Evolutionary conservation across 1,140 invertebrate genomes (phyloP).

Genomic region (Schlechtendalia chinensis): DNA sequence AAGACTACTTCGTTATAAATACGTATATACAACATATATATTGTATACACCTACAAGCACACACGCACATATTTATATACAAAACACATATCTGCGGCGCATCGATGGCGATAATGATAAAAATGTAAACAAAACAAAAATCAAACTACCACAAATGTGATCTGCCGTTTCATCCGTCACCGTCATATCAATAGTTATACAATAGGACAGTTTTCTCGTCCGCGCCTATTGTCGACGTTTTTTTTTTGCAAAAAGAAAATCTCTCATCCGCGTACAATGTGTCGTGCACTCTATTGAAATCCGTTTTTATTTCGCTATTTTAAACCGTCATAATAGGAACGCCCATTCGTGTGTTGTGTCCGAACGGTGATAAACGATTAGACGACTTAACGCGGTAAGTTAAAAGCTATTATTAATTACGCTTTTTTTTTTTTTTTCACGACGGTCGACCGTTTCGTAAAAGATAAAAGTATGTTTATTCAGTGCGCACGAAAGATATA

Average conservation of each 20-base stretch:
- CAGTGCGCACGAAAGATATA: neutral
- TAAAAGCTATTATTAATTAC: neutral
- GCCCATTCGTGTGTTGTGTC: neutral
- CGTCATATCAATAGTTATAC: slow-evolving; percentile 9
- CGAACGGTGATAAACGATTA: neutral
- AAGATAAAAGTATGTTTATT: neutral
- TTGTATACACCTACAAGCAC: no score
- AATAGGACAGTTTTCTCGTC: slow-evolving; percentile 24
- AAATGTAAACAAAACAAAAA: slow-evolving; percentile 28
- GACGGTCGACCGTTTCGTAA: neutral
- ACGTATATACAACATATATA: neutral
- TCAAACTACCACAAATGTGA: slow-evolving; percentile 5
- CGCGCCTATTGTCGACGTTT: neutral
- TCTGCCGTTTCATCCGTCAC: slow-evolving; percentile 24
- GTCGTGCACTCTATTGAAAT: neutral
- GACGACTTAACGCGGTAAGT: slow-evolving; percentile 19
- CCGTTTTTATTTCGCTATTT: neutral
- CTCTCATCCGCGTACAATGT: neutral
- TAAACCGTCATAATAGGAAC: neutral
- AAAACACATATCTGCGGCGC: neutral
- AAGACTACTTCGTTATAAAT: slow-evolving; percentile 20
- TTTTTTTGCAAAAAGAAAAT: slow-evolving; percentile 11
- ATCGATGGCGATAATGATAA: neutral
- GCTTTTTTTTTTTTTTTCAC: neutral
- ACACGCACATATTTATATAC: no score